Evolutionary conservation across 2,888 invertebrate species (phyloP), one percentile per base, ranked within the genome.

Genomic region (Cetonia aurata): DNA sequence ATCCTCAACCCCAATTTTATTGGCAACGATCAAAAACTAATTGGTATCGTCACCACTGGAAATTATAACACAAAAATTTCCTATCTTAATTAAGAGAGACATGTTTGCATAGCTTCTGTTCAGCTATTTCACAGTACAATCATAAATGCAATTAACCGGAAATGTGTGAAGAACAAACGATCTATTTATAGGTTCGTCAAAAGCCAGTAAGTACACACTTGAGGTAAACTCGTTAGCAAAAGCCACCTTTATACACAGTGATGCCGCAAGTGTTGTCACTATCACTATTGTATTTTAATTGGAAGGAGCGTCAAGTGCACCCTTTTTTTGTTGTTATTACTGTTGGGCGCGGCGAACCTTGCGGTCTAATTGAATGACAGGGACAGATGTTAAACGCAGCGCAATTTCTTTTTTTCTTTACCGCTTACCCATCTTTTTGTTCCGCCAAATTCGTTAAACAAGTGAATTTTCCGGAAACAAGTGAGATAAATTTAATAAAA

Each of bases 311-410:
- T 62, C 62, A 33, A 50, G 50, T 15, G 9, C 15, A 4, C 9
- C 13, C 50, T 10, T 15, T 15, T 25, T 56, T 56, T 37, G 8
- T 33, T 62, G 62, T 31, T 62, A 17, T 50, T 62, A 31, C 15
- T 33, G 46, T 25, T 9, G 10, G 48, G n/a, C 15, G 9, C 46
- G 48, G 33, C 48, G 31, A 12, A 48, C 33, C 62, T 33, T 48
- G n/a, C 48, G 48, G 62, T 31, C 48, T 46, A 62, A 62, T 44
- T 62, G 60, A 60, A 60, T 60, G 62, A 50, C 62, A 62, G 37
- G 17, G 37, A 33, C 62, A 62, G 62, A 48, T 62, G 62, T 48
- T 33, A 13, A 62, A 46, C 33, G 48, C n/a, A 48, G 33, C 48
- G 31, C 12, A 48, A 62, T 25, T 12, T 48, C n/a, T n/a, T 25